These are phyloP conservation scores for Lanistes nyassanus DNA, from an alignment of 1,140 invertebrate species.

Conservation along the genomic window DNA sequence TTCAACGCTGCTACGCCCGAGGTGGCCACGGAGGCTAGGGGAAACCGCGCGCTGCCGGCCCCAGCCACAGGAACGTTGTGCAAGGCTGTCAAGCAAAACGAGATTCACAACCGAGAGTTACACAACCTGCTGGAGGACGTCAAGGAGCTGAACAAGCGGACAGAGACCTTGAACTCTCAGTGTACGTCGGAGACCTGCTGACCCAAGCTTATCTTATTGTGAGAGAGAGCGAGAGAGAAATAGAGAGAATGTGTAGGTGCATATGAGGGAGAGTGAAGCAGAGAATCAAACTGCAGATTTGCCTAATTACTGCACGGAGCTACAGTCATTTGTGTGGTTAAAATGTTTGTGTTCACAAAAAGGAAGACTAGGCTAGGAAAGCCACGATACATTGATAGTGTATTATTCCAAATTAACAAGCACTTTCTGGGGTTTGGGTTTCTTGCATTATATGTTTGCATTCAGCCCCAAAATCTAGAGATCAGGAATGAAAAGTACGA, in stretches of 20 bases:
- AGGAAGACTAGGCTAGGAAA: too few species aligned
- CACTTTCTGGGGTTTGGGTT: too few species aligned
- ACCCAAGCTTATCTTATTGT: neutral
- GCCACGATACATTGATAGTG: too few species aligned
- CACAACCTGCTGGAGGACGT: constrained; percentile 58
- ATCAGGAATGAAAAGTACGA: too few species aligned
- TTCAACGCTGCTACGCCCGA: constrained; percentile 50
- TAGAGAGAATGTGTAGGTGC: neutral
- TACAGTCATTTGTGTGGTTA: too few species aligned
- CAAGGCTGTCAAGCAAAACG: constrained; percentile 54
- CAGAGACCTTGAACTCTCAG: constrained; percentile 40
- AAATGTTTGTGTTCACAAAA: too few species aligned
- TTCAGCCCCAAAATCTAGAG: too few species aligned
- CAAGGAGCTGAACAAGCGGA: constrained; percentile 51
- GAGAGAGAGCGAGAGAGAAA: too few species aligned
- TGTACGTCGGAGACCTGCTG: neutral
- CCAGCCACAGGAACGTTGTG: constrained; percentile 19
- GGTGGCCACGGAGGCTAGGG: neutral
- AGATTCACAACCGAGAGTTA: constrained; percentile 50
- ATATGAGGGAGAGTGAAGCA: constrained; percentile 12
- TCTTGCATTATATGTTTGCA: too few species aligned
- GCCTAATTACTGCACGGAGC: too few species aligned
- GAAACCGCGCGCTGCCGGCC: neutral
- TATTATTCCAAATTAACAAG: too few species aligned
- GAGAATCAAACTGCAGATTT: constrained; percentile 7